A percentile compares a stretch with the other conserved stretches of the same genome.
Conservation (phyloP, 1,140 invertebrate species). For the Ectropis grisescens region DNA sequence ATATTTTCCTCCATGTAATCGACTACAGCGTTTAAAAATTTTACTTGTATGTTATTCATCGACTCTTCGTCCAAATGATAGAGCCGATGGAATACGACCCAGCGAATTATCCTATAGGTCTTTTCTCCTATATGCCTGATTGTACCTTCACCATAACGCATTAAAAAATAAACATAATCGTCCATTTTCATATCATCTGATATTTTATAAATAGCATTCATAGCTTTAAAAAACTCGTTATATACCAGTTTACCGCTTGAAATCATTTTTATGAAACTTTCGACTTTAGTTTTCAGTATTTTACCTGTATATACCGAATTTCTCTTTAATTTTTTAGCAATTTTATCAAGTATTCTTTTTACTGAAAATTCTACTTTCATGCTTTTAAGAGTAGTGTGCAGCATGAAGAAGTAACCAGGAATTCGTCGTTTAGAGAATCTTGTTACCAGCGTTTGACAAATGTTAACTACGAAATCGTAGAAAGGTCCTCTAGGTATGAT, state of each 20-base stretch:
- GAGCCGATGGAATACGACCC: slow-evolving; percentile 11
- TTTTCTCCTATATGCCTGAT: slow-evolving; percentile 8
- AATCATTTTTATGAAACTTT: slow-evolving; percentile 13
- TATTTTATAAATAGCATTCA: slow-evolving; percentile 17
- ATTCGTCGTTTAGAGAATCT: slow-evolving; percentile 8
- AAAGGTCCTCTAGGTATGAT: slow-evolving; percentile 15
- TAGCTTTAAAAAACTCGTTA: slow-evolving; percentile 17
- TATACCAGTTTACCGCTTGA: slow-evolving; percentile 7
- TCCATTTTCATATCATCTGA: slow-evolving; percentile 16
- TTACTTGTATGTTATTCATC: slow-evolving; percentile 12
- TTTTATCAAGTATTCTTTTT: slow-evolving; percentile 10
- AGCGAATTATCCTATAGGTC: slow-evolving; percentile 14
- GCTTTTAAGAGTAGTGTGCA: slow-evolving; percentile 12
- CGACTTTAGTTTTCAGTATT: slow-evolving; percentile 8
- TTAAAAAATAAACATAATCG: slow-evolving; percentile 21
- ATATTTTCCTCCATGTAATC: too few species aligned
- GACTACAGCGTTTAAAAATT: slow-evolving; percentile 15
- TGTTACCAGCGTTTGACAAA: slow-evolving; percentile 13
- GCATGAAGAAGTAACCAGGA: slow-evolving; percentile 10
- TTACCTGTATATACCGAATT: slow-evolving; percentile 6
- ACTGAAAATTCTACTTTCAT: slow-evolving; percentile 9
- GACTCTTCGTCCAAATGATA: slow-evolving; percentile 8
- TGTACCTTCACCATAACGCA: slow-evolving; percentile 11
- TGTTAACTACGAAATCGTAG: slow-evolving; percentile 16
- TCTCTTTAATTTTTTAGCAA: slow-evolving; percentile 9